A percentile compares a stretch with the other conserved stretches of the same genome.
These are phyloP conservation scores for Bradysia coprophila DNA, from an alignment of 1,140 invertebrate species.

Conservation along the genomic window DNA sequence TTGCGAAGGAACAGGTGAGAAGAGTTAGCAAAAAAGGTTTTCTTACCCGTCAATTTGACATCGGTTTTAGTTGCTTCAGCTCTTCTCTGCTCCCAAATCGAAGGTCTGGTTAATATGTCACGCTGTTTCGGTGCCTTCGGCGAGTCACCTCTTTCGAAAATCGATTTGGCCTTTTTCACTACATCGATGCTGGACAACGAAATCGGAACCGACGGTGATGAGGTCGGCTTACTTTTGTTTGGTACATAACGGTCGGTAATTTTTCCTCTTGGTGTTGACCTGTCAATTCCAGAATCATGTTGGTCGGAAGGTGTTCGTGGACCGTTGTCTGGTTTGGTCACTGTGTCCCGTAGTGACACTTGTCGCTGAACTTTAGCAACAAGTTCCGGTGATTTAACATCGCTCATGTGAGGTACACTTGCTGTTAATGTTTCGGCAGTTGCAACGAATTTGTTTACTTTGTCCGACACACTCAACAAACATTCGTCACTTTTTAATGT, in stretches of 20 bases:
- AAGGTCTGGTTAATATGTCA: constrained; percentile 28
- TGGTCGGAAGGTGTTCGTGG: constrained; percentile 7
- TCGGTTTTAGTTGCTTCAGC: constrained; percentile 4
- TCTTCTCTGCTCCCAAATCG: constrained; percentile 18
- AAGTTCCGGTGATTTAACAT: constrained; percentile 20
- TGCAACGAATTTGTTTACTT: constrained; percentile 36
- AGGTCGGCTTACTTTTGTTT: neutral
- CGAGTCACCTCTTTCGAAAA: constrained; percentile 42
- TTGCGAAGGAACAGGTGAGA: too few relatives aligned
- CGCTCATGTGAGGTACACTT: constrained; percentile 13
- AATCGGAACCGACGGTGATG: constrained; percentile 8
- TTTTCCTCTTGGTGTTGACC: too few relatives aligned
- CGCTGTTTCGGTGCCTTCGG: constrained; percentile 18
- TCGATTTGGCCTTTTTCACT: constrained; percentile 39
- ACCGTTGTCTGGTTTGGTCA: constrained; percentile 14
- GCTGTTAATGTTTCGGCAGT: constrained; percentile 31
- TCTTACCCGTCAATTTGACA: constrained; percentile 2
- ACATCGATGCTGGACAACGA: constrained; percentile 29
- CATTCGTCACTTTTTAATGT: constrained; percentile 32
- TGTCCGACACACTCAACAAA: constrained; percentile 35
- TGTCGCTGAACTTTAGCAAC: constrained; percentile 25
- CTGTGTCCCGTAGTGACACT: constrained; percentile 24
- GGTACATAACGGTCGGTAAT: neutral
- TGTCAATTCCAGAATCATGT: too few relatives aligned
- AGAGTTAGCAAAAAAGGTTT: too few relatives aligned